Evolutionary conservation across 1,140 invertebrate species (phyloP).

Genomic region (Conopomorpha cramerella): DNA sequence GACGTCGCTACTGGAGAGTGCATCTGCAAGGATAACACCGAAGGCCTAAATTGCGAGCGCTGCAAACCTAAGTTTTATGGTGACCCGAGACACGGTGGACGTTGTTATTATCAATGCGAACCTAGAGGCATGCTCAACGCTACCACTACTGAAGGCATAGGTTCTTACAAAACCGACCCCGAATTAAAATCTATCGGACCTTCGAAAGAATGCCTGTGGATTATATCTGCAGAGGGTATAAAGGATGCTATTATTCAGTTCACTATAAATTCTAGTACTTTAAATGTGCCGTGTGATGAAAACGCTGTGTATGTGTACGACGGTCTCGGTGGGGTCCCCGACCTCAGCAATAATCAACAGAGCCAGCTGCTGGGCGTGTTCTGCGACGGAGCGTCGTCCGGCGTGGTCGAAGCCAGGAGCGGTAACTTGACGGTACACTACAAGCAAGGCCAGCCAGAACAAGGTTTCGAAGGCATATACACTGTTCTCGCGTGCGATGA

Average conservation of each 20-base stretch:
- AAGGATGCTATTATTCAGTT: constrained; percentile 61
- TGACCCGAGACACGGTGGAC: constrained; percentile 82
- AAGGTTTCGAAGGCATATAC: constrained; percentile 90
- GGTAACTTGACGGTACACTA: constrained; percentile 83
- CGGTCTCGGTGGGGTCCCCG: constrained; percentile 81
- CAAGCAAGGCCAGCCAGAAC: constrained; percentile 71
- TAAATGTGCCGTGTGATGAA: constrained; percentile 83
- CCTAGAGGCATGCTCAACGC: constrained; percentile 77
- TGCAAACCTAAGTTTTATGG: constrained; percentile 88
- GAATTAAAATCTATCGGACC: constrained; percentile 65
- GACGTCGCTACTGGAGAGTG: constrained; percentile 82
- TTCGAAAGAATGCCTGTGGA: constrained; percentile 87
- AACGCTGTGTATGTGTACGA: constrained; percentile 92
- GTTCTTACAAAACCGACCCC: constrained; percentile 69
- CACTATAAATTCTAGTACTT: constrained; percentile 67
- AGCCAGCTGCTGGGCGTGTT: constrained; percentile 82
- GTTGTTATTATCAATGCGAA: constrained; percentile 88
- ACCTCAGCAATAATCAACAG: constrained; percentile 75
- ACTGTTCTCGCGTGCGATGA: constrained; percentile 74
- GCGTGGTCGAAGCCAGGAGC: constrained; percentile 75
- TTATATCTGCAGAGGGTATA: constrained; percentile 73
- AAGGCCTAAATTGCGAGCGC: constrained; percentile 79
- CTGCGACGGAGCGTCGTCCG: constrained; percentile 77
- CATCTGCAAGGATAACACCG: constrained; percentile 88
- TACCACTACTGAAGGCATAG: constrained; percentile 73